Base-by-base conservation (phyloP, 2,113 vertebrate genomes). In the Upupa epops region DNA sequence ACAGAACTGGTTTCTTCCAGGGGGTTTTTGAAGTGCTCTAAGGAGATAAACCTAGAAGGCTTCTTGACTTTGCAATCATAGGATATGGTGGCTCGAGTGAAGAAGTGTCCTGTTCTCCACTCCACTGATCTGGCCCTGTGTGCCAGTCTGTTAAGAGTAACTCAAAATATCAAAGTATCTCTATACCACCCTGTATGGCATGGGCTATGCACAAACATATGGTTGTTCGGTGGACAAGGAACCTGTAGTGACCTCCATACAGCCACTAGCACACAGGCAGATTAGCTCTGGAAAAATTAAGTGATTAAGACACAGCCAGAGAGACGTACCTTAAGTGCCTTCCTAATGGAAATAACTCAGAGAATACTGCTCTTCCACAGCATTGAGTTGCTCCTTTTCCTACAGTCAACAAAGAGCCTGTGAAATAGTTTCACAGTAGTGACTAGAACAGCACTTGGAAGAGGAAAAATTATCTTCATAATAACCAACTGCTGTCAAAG, bases 201-300 rank as follows among this genome's bases (percentile, higher is more conserved):
- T 0, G 2, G 17, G 49, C 29, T 68, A 40, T 19, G 32, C 36
- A 52, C 79, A 69, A 46, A 45, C 1, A 0, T 12, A 3, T 8
- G 16, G 6, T 5, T 49, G 9, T 58, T 71, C 52, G 31, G 24
- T 64, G 32, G 37, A 72, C 2, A 2, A 88, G 45, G 64, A 86
- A 32, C 13, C n/a, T 72, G 31, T 34, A 59, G 21, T 1, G 20
- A 51, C 46, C 45, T 78, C 58, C 20, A 3, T 14, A 17, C 28
- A 84, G 29, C 20, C 81, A 42, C 28, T 11, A 63, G 37, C 3
- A 56, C 13, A 9, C 31, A 20, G 58, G 40, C 34, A 75, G 17
- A 26, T 32, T 17, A 37, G 17, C 28, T 66, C 55, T 48, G 72
- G 64, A 37, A 45, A 74, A 59, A 10, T 7, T 4, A 8, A 1